Base-by-base conservation (phyloP, 2,888 invertebrate species). In the Cyclophora albipunctata region DNA sequence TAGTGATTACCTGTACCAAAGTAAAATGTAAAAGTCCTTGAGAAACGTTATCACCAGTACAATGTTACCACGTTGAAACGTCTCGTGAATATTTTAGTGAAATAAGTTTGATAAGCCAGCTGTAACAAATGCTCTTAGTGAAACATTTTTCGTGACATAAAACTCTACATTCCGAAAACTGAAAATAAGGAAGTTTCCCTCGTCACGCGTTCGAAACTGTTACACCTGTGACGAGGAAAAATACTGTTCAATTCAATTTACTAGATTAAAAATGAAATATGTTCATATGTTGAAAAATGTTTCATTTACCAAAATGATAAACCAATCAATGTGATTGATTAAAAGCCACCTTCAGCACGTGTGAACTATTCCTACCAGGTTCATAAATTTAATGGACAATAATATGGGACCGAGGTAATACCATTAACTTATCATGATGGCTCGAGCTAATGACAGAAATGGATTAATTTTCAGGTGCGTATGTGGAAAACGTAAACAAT, bases 241-340 rank as follows among this genome's bases (percentile, higher is more conserved):
- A 53, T 51, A 48, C 49, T 46, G 52, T 49, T 41, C 34, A 46
- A 48, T 53, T 53, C 62, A 57, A 62, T 62, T 62, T 62, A 45
- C 49, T 50, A 52, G 58, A 62, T 62, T 60, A 62, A 60, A 59
- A 59, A 57, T 48, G 45, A 37, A 48, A 47, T 43, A 34, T 53
- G 40, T 45, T 44, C 43, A 37, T 49, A 48, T 44, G 48, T 46
- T 50, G 50, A 50, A 51, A 50, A 48, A 45, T 42, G 46, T 46
- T 42, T 50, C 20, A 20, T 20, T 50, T 50, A 34, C 48, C 50
- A 7, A 50, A 51, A 53, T 48, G 40, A n/a, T 4, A 49, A 42
- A 50, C 46, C 48, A 48, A 53, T 53, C 45, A 45, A 48, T 45
- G 42, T 51, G 48, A 53, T 53, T 53, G 46, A 51, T 51, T 53